phyloP scores from a whole-genome alignment of 2,888 invertebrate genomes.

The Oasisia sp. region DNA sequence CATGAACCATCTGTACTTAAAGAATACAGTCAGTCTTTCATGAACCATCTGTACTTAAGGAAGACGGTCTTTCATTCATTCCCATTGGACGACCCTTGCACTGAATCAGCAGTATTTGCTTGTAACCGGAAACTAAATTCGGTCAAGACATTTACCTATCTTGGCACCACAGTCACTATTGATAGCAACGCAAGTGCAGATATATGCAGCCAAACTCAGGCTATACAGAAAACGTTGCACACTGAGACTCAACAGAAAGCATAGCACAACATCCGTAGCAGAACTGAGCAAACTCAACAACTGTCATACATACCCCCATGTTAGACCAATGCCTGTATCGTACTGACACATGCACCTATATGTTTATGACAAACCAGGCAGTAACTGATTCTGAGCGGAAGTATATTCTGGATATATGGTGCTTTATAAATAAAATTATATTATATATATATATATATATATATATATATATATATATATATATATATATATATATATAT shows the following conservation, averaged over 20 bases:
- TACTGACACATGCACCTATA: neutral
- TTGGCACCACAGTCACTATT: neutral
- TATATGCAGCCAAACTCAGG: neutral
- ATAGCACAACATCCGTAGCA: neutral
- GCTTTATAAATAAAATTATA: no score
- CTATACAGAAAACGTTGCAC: neutral
- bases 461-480: no score
- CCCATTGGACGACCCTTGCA: neutral
- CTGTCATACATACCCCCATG: neutral
- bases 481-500: no score
- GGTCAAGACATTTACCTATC: slow-evolving; percentile 10
- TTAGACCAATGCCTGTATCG: neutral
- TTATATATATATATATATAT: no score
- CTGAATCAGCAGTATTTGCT: neutral
- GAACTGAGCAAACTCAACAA: neutral
- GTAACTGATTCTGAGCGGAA: neutral
- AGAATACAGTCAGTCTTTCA: no score
- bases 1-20: no score
- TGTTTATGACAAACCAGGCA: neutral
- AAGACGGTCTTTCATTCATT: neutral
- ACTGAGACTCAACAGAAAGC: neutral
- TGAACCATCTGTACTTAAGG: no score
- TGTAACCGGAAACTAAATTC: neutral
- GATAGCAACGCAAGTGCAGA: neutral
- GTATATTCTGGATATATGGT: no score